Conservation (phyloP, 2,888 invertebrate genomes). For the Hermaeophaga mercurialis region DNA sequence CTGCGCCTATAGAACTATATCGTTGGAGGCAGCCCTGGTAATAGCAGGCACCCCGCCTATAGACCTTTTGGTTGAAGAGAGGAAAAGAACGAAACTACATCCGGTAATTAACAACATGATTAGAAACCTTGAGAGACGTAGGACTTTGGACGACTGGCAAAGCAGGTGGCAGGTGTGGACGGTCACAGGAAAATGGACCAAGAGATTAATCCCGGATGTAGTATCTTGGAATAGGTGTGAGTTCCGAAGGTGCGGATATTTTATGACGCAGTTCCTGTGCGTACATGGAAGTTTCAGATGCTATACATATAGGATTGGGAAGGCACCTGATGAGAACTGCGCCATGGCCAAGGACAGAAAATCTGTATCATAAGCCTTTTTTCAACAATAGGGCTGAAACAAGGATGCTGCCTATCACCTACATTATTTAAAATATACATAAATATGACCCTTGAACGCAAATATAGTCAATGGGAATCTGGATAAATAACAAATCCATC, state of each 20-base stretch:
- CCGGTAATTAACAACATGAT: neutral
- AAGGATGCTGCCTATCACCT: too few species aligned
- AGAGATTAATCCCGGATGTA: neutral
- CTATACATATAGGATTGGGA: neutral
- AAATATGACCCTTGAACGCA: too few species aligned
- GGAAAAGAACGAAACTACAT: neutral
- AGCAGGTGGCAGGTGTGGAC: neutral
- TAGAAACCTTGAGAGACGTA: neutral
- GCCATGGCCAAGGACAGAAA: too few species aligned
- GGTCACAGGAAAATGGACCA: neutral
- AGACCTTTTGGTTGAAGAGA: neutral
- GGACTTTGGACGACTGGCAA: neutral
- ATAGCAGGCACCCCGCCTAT: constrained; percentile 6
- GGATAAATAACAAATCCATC: too few species aligned
- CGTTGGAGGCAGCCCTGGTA: neutral
- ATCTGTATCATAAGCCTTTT: too few species aligned
- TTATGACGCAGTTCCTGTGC: constrained; percentile 5
- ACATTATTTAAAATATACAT: too few species aligned
- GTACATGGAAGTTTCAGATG: neutral
- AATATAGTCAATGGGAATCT: too few species aligned
- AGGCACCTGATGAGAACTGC: too few species aligned
- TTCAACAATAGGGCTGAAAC: too few species aligned
- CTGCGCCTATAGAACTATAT: constrained; percentile 4
- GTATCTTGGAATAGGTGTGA: neutral
- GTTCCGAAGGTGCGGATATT: constrained; percentile 5